phyloP scores from a whole-genome alignment of 2,113 vertebrate genomes.

The Alectura lathami region DNA sequence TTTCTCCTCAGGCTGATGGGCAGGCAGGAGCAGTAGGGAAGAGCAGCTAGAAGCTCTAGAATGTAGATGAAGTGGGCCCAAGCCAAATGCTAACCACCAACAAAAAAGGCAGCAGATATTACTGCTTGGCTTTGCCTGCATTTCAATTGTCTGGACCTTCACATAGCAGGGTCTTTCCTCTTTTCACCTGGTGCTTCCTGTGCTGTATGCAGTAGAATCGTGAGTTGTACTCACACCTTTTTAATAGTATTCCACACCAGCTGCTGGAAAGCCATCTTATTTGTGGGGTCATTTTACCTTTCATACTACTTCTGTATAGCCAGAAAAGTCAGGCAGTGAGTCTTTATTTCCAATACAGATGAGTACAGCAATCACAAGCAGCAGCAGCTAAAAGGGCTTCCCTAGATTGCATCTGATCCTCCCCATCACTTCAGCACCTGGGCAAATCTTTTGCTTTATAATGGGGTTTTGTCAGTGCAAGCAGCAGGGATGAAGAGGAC shows the following conservation, averaged over 20 bases:
- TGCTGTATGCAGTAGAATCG: neutral
- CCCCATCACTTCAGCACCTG: accelerated
- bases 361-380: neutral
- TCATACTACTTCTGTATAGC: neutral
- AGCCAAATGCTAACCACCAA: neutral
- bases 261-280: neutral
- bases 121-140: neutral
- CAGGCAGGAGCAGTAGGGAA: neutral
- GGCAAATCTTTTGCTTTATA: neutral
- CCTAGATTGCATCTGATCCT: neutral
- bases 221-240: no score
- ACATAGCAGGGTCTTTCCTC: neutral
- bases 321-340: neutral
- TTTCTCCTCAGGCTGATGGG: accelerated
- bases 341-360: neutral
- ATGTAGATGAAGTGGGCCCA: neutral
- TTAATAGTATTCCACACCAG: neutral
- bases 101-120: accelerated
- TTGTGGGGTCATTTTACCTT: neutral
- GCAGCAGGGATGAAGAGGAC: neutral
- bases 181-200: neutral
- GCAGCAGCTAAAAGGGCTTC: neutral
- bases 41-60: neutral
- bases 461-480: neutral
- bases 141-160: neutral